These are phyloP conservation scores for Drepana falcataria DNA, from an alignment of 2,888 invertebrate species.

Conservation along the genomic window DNA sequence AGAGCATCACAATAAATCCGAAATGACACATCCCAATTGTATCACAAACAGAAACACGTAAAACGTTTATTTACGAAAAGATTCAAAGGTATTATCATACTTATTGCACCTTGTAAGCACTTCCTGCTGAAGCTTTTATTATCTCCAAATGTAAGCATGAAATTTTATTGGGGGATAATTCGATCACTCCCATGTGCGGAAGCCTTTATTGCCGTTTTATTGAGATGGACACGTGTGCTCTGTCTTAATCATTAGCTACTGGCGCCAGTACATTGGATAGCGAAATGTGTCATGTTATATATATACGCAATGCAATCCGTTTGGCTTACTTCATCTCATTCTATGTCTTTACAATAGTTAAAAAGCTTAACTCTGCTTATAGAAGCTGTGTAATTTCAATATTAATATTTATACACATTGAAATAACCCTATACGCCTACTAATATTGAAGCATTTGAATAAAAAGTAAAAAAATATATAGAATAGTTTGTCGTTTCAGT, in stretches of 20 bases:
- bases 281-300: not conserved
- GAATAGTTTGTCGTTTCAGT: too few species aligned
- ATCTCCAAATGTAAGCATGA: conserved; percentile 12
- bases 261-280: conserved; percentile 16
- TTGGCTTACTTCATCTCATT: too few species aligned
- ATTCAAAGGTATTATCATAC: conserved; percentile 12
- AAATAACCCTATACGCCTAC: too few species aligned
- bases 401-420: too few species aligned
- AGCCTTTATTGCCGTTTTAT: conserved; percentile 35
- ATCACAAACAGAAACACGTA: conserved; percentile 8
- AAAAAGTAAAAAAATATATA: too few species aligned
- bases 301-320: not conserved
- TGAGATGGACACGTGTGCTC: conserved; percentile 30
- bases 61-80: conserved; percentile 21
- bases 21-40: not conserved
- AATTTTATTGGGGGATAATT: conserved; percentile 25
- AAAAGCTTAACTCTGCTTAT: too few species aligned
- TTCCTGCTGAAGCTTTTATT: conserved; percentile 25
- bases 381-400: too few species aligned
- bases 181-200: conserved; percentile 24
- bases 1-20: not conserved
- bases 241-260: conserved; percentile 24
- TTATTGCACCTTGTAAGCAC: conserved; percentile 6
- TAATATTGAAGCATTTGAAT: too few species aligned
- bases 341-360: too few species aligned